phyloP scores from a whole-genome alignment of 2,113 vertebrate genomes.

The Stercorarius parasiticus region DNA sequence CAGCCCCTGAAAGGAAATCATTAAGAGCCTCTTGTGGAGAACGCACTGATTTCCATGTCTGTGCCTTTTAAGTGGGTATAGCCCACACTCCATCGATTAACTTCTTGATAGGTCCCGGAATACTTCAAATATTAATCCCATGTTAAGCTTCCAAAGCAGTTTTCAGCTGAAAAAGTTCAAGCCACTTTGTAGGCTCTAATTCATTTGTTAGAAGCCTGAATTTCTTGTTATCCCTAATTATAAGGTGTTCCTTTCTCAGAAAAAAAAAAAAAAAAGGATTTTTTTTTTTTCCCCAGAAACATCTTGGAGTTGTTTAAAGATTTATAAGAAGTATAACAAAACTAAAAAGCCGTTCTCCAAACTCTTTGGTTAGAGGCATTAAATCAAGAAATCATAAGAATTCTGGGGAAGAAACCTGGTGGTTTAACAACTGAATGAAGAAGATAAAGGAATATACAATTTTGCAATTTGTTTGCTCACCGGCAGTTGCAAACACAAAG shows the following conservation, averaged over 20 bases:
- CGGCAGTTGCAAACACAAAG: not conserved
- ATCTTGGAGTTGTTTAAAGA: not conserved
- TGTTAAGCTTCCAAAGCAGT: conserved; percentile 14
- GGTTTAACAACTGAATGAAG: not conserved
- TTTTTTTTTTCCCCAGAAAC: not conserved
- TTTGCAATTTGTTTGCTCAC: not conserved
- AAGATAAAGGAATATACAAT: not conserved
- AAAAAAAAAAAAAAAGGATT: not conserved
- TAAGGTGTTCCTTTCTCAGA: not conserved
- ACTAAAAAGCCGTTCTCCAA: not conserved
- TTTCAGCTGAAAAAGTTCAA: not conserved
- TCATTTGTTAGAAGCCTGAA: not conserved
- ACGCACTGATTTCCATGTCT: conserved; percentile 9
- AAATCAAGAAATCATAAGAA: not conserved
- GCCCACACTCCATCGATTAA: conserved; percentile 8
- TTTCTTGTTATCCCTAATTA: not conserved
- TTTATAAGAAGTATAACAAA: not conserved
- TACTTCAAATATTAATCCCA: conserved; percentile 28
- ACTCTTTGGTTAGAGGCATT: not conserved
- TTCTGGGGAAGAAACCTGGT: not conserved
- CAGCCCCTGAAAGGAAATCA: conserved; percentile 62
- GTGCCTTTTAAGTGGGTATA: conserved; percentile 20
- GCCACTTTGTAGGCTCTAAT: not conserved
- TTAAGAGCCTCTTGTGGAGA: conserved; percentile 32
- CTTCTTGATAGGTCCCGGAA: not conserved